These are phyloP conservation scores for Therioaphis trifolii DNA, from an alignment of 2,888 invertebrate genomes.

Conservation along the genomic window DNA sequence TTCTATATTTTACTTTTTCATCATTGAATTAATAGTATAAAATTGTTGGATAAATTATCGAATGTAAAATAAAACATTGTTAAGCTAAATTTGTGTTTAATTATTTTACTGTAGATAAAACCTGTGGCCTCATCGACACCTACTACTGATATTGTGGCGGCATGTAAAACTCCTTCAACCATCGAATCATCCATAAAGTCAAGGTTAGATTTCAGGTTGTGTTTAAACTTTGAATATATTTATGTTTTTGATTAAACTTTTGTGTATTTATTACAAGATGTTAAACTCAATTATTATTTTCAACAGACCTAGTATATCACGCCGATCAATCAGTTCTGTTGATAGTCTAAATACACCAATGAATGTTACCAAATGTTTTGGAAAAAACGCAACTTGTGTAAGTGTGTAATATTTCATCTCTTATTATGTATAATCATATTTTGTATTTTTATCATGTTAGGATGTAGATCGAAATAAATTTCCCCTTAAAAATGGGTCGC, in stretches of 20 bases:
- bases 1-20: neutral
- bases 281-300: slow-evolving; percentile 6
- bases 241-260: too few relatives aligned
- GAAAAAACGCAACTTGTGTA: slow-evolving; percentile 17
- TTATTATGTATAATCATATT: neutral
- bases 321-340: neutral
- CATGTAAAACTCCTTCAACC: neutral
- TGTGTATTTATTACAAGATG: too few relatives aligned
- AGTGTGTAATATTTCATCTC: too few relatives aligned
- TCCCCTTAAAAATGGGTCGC: neutral
- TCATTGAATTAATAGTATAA: neutral
- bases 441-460: neutral
- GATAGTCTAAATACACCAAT: slow-evolving; percentile 9
- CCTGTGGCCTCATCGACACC: slow-evolving; percentile 46
- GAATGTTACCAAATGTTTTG: slow-evolving; percentile 25
- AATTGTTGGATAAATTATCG: too few relatives aligned
- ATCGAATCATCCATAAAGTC: neutral
- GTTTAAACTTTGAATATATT: neutral
- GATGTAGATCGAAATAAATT: neutral
- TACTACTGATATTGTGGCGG: neutral
- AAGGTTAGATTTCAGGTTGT: neutral
- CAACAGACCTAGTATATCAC: neutral
- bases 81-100: neutral
- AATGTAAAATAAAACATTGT: neutral
- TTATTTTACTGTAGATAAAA: slow-evolving; percentile 21